Conservation (phyloP, 2,888 invertebrate genomes). For the Chrysolina haemoptera region DNA sequence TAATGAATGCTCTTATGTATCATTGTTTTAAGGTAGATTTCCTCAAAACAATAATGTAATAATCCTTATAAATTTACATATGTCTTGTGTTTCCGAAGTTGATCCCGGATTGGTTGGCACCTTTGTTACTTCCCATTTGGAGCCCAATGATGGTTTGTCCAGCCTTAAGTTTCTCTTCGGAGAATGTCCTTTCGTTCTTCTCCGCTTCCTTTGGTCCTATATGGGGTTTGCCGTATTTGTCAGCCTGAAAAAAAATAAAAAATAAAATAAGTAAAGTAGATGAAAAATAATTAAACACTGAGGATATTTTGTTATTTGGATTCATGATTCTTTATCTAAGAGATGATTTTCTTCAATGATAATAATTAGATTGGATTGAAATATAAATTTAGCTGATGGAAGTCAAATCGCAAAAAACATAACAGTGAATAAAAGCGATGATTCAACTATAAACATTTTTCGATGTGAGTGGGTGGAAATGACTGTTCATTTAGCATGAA, state of each 20-base stretch:
- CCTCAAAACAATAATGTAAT: too few species aligned
- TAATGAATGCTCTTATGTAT: not conserved
- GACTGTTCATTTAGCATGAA: too few species aligned
- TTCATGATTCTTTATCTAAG: too few species aligned
- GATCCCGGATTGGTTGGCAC: slow-evolving; percentile 96
- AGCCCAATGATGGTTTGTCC: slow-evolving; percentile 94
- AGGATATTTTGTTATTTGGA: too few species aligned
- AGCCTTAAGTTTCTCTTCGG: slow-evolving; percentile 94
- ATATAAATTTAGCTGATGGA: too few species aligned
- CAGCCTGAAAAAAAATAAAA: slow-evolving; percentile 74
- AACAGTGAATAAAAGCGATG: too few species aligned
- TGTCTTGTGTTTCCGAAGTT: slow-evolving; percentile 98
- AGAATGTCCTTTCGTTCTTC: slow-evolving; percentile 94
- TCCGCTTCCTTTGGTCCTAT: slow-evolving; percentile 98
- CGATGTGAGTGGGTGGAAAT: too few species aligned
- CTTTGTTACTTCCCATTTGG: slow-evolving; percentile 98
- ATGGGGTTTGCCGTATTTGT: slow-evolving; percentile 86
- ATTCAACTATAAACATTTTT: too few species aligned
- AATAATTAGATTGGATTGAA: too few species aligned
- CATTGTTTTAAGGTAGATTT: slow-evolving; percentile 3
- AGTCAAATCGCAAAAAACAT: too few species aligned
- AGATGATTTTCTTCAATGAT: too few species aligned
- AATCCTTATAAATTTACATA: slow-evolving; percentile 79
- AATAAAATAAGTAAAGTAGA: not conserved
- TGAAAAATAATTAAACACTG: too few species aligned